phyloP scores from a whole-genome alignment of 2,888 invertebrate species.

The Xanthia icteritia region DNA sequence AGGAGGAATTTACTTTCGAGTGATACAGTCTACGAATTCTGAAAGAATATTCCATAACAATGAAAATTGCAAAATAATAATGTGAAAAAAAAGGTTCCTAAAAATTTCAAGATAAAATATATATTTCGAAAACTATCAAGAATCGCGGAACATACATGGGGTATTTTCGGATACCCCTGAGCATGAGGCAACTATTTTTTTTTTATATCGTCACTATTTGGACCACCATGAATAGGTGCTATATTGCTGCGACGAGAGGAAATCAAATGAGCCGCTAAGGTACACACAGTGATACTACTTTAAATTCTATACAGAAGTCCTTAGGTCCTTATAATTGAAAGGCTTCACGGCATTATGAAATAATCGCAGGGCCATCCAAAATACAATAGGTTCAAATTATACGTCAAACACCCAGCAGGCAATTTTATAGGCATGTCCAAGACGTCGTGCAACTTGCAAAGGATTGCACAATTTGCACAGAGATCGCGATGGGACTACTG shows the following conservation, averaged over 20 bases:
- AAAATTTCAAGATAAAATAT: no score
- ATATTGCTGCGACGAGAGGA: conserved; percentile 12
- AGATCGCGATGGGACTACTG: conserved; percentile 13
- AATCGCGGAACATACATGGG: no score
- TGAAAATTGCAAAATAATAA: no score
- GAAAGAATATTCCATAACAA: no score
- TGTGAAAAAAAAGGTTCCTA: no score
- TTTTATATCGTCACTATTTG: no score
- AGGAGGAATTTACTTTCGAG: no score
- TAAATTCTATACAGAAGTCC: conserved; percentile 14
- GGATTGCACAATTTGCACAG: neutral
- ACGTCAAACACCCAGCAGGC: neutral
- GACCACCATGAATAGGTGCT: neutral
- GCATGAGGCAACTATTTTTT: no score
- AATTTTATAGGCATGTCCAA: neutral
- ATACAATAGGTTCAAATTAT: no score
- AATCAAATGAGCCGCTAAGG: neutral
- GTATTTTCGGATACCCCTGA: no score
- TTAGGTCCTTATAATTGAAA: neutral
- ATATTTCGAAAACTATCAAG: no score
- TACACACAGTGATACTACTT: conserved; percentile 1
- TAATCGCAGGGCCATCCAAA: neutral
- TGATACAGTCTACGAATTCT: no score
- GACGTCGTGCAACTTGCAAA: neutral
- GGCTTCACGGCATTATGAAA: conserved; percentile 1